phyloP scores from a whole-genome alignment of 2,888 invertebrate genomes.

The Volucella zonaria region DNA sequence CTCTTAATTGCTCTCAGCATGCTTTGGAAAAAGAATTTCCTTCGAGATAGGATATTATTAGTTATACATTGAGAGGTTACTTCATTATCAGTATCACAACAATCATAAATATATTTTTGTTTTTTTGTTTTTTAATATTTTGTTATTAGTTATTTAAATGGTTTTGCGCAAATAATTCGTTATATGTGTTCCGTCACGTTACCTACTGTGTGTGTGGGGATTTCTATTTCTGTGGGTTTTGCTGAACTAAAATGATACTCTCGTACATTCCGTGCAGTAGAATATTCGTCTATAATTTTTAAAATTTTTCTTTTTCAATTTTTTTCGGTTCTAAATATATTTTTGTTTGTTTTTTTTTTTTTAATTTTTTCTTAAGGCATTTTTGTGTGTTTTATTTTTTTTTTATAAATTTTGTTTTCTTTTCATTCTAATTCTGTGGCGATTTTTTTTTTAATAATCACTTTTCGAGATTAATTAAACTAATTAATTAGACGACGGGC shows the following conservation, averaged over 20 bases:
- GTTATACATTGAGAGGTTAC: slow-evolving; percentile 62
- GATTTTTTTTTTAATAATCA: slow-evolving; percentile 12
- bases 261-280: slow-evolving; percentile 30
- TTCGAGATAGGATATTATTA: slow-evolving; percentile 57
- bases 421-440: slow-evolving; percentile 23
- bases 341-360: slow-evolving; percentile 20
- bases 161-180: slow-evolving; percentile 64
- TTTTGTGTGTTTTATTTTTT: slow-evolving; percentile 58
- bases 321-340: slow-evolving; percentile 47
- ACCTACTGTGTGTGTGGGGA: slow-evolving; percentile 18
- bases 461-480: slow-evolving; percentile 29
- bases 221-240: slow-evolving; percentile 22
- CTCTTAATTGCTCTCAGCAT: not conserved
- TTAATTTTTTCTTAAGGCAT: slow-evolving; percentile 63
- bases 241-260: slow-evolving; percentile 15
- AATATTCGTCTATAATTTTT: slow-evolving; percentile 45
- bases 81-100: slow-evolving; percentile 71
- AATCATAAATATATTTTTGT: slow-evolving; percentile 56
- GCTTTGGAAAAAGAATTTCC: slow-evolving; percentile 5
- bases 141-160: no score
- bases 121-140: not conserved
- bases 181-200: slow-evolving; percentile 50
- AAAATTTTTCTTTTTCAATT: not conserved
- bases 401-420: slow-evolving; percentile 28
- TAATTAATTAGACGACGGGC: slow-evolving; percentile 36